Conservation (phyloP, 1,140 invertebrate genomes). For the Mya arenaria region DNA sequence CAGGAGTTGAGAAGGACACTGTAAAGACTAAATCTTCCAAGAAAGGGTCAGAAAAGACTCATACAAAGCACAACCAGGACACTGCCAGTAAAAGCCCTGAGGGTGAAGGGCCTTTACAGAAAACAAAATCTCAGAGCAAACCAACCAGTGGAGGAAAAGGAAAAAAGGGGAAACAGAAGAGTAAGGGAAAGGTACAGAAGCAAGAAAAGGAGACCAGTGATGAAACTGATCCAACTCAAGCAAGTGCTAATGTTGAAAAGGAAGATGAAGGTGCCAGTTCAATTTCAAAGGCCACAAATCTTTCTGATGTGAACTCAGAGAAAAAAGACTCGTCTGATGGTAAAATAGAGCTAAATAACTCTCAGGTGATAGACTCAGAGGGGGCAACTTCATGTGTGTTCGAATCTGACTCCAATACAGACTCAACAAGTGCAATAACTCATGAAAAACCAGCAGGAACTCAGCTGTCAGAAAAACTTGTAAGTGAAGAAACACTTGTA, state of each 20-base stretch:
- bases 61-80: not conserved
- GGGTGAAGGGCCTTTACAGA: not conserved
- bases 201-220: not conserved
- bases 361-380: not conserved
- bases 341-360: not conserved
- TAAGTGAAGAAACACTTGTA: not conserved
- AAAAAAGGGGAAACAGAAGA: conserved; percentile 26
- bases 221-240: not conserved
- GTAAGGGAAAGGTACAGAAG: not conserved
- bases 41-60: not conserved
- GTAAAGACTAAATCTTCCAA: not conserved
- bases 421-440: too few relatives aligned
- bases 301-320: not conserved
- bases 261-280: not conserved
- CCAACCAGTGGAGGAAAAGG: conserved; percentile 13
- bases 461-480: too few relatives aligned
- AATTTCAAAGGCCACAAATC: not conserved
- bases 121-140: not conserved
- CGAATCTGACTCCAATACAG: too few relatives aligned
- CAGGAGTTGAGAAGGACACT: not conserved
- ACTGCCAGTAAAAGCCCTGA: not conserved
- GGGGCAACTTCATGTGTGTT: too few relatives aligned
- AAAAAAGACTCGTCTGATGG: not conserved
- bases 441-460: too few relatives aligned
- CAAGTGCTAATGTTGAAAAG: not conserved